A percentile compares a stretch with the other conserved stretches of the same genome.
Evolutionary conservation across 2,797 vertebrate genomes (phyloP).

Genomic region (Natrix natrix): DNA sequence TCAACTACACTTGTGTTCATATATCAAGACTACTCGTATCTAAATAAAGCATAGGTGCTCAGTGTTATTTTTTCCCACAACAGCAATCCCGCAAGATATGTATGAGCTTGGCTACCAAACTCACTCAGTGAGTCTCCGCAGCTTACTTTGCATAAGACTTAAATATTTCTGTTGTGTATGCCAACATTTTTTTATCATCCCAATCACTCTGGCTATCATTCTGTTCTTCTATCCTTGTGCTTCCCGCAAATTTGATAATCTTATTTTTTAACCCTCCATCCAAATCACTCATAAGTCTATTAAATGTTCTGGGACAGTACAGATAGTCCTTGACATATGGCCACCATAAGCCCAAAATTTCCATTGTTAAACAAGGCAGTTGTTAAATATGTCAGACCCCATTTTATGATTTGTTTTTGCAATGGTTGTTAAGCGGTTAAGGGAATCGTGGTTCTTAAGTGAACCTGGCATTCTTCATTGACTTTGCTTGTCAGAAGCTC

Average conservation of each 20-base stretch:
- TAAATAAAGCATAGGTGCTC: background rate
- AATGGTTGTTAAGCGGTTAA: background rate
- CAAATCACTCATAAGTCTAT: background rate
- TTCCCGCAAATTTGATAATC: background rate
- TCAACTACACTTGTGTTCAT: background rate
- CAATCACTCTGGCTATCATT: background rate
- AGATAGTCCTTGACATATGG: background rate
- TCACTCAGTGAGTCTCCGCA: background rate
- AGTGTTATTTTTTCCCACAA: background rate
- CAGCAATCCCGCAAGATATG: background rate
- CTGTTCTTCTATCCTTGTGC: background rate
- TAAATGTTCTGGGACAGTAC: background rate
- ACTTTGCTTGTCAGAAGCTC: background rate
- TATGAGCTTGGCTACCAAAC: background rate
- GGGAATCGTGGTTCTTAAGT: background rate
- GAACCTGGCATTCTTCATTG: background rate
- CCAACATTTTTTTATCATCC: background rate
- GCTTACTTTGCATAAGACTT: background rate
- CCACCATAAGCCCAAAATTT: background rate
- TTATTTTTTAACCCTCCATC: background rate
- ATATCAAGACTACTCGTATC: background rate
- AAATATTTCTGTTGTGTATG: background rate
- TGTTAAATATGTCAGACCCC: background rate
- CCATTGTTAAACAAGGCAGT: background rate
- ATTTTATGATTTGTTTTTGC: background rate